phyloP scores from a whole-genome alignment of 2,113 vertebrate species.

The Lepus timidus region DNA sequence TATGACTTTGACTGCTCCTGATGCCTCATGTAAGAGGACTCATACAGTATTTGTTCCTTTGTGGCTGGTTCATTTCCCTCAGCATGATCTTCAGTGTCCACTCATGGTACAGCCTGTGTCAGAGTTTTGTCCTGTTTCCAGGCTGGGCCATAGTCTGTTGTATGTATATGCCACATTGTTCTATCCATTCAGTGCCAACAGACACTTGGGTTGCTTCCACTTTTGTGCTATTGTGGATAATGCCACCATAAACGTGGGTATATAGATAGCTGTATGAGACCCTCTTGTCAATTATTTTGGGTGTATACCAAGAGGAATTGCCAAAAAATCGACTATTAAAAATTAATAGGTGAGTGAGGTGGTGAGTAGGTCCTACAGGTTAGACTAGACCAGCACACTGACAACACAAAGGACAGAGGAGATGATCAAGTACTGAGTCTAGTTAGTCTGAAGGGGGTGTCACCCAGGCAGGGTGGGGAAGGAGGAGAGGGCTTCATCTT shows the following conservation, averaged over 20 bases:
- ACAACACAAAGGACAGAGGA: neutral
- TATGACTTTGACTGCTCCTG: neutral
- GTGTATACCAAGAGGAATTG: neutral
- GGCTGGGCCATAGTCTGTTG: neutral
- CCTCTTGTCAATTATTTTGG: neutral
- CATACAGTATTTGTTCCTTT: neutral
- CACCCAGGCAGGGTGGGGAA: neutral
- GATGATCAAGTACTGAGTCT: neutral
- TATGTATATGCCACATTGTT: neutral
- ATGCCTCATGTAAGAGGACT: neutral
- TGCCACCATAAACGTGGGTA: neutral
- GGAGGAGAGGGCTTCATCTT: neutral
- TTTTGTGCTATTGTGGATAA: neutral
- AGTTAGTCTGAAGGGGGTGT: neutral
- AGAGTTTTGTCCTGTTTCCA: neutral
- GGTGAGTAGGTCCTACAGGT: neutral
- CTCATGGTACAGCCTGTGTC: neutral
- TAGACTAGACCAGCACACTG: neutral
- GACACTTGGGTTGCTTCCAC: neutral
- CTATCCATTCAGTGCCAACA: neutral
- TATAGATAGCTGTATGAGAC: neutral
- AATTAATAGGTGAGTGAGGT: slow-evolving; percentile 26
- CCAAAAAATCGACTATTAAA: slow-evolving; percentile 6
- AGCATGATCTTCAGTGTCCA: neutral
- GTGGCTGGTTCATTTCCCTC: slow-evolving; percentile 15